Base-by-base conservation (phyloP, 2,888 invertebrate genomes). In the Catocala nupta region DNA sequence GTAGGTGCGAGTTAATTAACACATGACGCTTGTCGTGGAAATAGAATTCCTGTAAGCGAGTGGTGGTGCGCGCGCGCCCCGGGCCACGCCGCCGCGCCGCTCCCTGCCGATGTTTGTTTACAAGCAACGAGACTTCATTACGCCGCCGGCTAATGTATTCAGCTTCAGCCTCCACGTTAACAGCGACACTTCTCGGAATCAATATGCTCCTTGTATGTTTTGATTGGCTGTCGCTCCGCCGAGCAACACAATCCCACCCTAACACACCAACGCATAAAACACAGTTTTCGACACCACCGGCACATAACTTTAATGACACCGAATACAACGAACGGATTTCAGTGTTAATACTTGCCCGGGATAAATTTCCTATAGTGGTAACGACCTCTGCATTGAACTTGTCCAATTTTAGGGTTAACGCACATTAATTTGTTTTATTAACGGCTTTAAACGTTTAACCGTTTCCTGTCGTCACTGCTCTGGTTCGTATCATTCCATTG, bases 101-200 rank as follows among this genome's bases (percentile, higher is more conserved):
- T 76, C 82, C 78, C 68, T 82, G 85, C 85, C 75, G 75, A 82
- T 92, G 92, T 94, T 94, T 94, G 93, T 94, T 93, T 94, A 94
- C 94, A 94, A 93, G 89, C 93, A 87, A 88, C 92, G 91, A 93
- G 94, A 93, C 93, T 94, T 94, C 94, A 94, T 94, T 94, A 94
- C 93, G 92, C 93, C 91, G 90, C 89, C 88, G 92, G 93, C 93
- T 94, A 94, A 94, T 94, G 94, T 94, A 94, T 94, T 94, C 94
- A 93, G 93, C 94, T 94, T 93, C 93, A 93, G 93, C 93, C 93
- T 93, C 89, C 92, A 92, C 93, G 94, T 92, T 93, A 93, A 93
- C 94, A 93, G 92, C 93, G 94, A 94, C 94, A 94, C 94, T 94
- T 94, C 94, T 93, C 92, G 91, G 94, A 94, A 94, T 94, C 94